Percentiles rank a stretch among this genome's conserved stretches.
Conservation (phyloP, 2,113 vertebrate genomes). For the Upupa epops region DNA sequence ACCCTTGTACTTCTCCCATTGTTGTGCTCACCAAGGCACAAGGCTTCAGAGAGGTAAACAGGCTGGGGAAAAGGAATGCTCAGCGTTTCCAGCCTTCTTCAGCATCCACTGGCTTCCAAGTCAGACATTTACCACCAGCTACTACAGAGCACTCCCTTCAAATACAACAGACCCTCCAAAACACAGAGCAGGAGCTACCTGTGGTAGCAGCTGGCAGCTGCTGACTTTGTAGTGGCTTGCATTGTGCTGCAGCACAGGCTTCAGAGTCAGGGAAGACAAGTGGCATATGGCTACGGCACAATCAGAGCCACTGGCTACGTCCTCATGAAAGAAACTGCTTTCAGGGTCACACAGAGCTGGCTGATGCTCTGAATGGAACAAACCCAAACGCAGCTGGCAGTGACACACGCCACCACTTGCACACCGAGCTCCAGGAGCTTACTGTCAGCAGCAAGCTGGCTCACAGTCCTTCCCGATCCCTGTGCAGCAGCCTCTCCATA, state of each 20-base stretch:
- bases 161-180: neutral
- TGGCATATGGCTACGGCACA: neutral
- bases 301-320: neutral
- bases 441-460: neutral
- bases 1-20: neutral
- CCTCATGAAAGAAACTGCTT: neutral
- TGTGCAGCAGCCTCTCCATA: conserved; percentile 5
- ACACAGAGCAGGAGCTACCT: neutral
- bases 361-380: neutral
- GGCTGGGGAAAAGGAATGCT: neutral
- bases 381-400: neutral
- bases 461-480: neutral
- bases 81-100: neutral
- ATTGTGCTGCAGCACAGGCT: neutral
- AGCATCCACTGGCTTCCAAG: neutral
- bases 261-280: neutral
- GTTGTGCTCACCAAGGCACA: neutral
- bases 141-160: neutral
- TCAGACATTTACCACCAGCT: neutral
- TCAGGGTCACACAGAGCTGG: neutral
- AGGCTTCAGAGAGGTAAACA: neutral
- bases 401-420: neutral
- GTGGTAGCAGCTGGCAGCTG: neutral
- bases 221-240: neutral
- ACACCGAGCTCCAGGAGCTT: neutral